A percentile compares a stretch with the other conserved stretches of the same genome.
These are phyloP conservation scores for Ovis canadensis DNA, from an alignment of 2,113 vertebrate species.

Conservation along the genomic window DNA sequence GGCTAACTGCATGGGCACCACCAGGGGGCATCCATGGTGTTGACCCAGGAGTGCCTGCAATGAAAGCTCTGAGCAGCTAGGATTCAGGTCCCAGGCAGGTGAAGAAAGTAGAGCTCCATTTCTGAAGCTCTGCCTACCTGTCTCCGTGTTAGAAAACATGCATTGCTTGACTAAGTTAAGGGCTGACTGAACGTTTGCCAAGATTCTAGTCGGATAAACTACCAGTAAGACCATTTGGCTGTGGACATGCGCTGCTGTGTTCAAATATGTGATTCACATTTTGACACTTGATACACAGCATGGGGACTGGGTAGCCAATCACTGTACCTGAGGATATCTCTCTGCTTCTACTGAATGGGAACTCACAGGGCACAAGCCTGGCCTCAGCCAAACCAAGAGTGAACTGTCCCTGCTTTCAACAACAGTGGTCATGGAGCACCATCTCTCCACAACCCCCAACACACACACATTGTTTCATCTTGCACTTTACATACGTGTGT, in stretches of 20 bases:
- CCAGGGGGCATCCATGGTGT: neutral
- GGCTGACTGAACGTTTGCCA: neutral
- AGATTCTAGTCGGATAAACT: neutral
- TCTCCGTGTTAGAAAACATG: neutral
- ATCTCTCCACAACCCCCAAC: neutral
- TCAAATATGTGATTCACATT: neutral
- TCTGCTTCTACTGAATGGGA: neutral
- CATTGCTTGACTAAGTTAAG: neutral
- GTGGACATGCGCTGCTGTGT: neutral
- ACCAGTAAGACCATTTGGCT: neutral
- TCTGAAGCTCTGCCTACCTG: neutral
- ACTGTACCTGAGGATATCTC: neutral
- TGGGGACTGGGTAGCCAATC: too few relatives aligned
- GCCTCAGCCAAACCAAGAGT: neutral
- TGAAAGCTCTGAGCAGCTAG: neutral
- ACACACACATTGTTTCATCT: neutral
- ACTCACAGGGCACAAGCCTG: neutral
- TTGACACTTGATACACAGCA: neutral
- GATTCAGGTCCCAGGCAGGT: neutral
- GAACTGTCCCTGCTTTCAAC: neutral
- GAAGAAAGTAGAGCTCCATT: neutral
- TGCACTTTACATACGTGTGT: neutral
- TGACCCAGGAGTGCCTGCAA: neutral
- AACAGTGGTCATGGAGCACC: fast-evolving
- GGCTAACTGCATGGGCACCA: neutral